These are phyloP conservation scores for Thalassophryne amazonica DNA, from an alignment of 2,797 vertebrate genomes.

Conservation along the genomic window DNA sequence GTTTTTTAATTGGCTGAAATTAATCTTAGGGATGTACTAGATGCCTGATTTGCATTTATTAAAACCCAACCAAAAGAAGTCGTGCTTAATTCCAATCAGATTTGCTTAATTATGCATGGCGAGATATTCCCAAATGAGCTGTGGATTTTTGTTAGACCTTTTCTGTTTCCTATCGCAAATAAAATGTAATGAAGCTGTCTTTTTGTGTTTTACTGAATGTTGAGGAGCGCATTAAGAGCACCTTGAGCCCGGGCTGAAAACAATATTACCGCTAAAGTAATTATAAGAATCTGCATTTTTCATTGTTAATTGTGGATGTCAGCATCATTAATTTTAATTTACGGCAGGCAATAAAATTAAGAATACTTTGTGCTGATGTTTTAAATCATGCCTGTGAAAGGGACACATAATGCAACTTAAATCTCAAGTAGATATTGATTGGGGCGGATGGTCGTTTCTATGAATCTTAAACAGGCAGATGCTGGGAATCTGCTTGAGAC, in stretches of 20 bases:
- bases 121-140: conserved; percentile 99
- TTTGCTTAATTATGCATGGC: conserved; percentile 99
- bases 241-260: conserved; percentile 96
- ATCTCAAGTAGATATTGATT: conserved; percentile 87
- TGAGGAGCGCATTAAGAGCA: conserved; percentile 94
- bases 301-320: conserved; percentile 99
- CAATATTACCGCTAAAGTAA: conserved; percentile 99
- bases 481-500: conserved; percentile 81
- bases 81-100: conserved; percentile 99
- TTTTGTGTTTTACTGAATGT: conserved; percentile 98
- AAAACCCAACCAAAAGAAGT: conserved; percentile 99
- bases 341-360: conserved; percentile 99
- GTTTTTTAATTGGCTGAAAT: conserved; percentile 99
- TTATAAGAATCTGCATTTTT: conserved; percentile 99
- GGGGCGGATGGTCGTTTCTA: conserved; percentile 82
- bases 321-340: conserved; percentile 99
- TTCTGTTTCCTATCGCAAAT: conserved; percentile 97
- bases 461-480: conserved; percentile 85
- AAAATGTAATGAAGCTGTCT: conserved; percentile 99
- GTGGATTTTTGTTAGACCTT: conserved; percentile 93
- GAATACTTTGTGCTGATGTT: conserved; percentile 99
- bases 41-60: conserved; percentile 99
- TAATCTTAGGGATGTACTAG: conserved; percentile 99
- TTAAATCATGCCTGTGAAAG: conserved; percentile 93
- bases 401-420: conserved; percentile 85